A percentile compares a stretch with the other conserved stretches of the same genome.
Conservation (phyloP, 2,113 vertebrate species). For the Takifugu flavidus region DNA sequence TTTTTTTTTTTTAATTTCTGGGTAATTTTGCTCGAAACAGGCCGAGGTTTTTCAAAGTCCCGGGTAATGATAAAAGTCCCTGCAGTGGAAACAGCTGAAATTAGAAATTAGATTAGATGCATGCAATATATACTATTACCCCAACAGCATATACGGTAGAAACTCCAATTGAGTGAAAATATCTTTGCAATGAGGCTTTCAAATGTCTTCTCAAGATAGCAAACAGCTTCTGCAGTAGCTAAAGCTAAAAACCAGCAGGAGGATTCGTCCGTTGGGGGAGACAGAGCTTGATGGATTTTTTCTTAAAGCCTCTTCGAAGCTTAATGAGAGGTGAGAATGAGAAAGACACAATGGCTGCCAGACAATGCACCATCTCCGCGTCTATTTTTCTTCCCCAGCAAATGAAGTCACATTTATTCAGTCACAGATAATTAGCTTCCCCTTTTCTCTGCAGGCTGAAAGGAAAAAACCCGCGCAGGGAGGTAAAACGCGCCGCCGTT, state of each 20-base stretch:
- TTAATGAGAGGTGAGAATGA: constrained; percentile 56
- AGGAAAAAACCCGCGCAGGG: constrained; percentile 26
- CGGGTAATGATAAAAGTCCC: no score
- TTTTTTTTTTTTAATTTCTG: no score
- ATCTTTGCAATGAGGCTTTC: no score
- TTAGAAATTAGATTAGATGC: no score
- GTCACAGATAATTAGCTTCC: constrained; percentile 47
- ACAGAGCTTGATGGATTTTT: constrained; percentile 66
- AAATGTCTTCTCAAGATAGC: constrained; percentile 40
- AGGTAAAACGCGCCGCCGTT: constrained; percentile 2
- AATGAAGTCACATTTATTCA: constrained; percentile 52
- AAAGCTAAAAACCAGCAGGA: no score
- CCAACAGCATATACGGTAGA: no score
- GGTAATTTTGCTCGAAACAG: no score
- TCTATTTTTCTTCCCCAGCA: constrained; percentile 54
- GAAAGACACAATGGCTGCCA: constrained; percentile 72
- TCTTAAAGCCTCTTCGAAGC: constrained; percentile 58
- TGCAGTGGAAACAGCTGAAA: no score
- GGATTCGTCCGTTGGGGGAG: constrained; percentile 12
- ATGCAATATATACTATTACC: no score
- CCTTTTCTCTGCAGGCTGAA: constrained; percentile 18
- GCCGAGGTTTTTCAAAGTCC: no score
- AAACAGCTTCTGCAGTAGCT: constrained; percentile 61
- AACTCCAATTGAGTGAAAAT: no score
- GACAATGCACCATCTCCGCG: constrained; percentile 66